Base-by-base conservation (phyloP, 2,113 vertebrate genomes). In the Daphoenositta chrysoptera region DNA sequence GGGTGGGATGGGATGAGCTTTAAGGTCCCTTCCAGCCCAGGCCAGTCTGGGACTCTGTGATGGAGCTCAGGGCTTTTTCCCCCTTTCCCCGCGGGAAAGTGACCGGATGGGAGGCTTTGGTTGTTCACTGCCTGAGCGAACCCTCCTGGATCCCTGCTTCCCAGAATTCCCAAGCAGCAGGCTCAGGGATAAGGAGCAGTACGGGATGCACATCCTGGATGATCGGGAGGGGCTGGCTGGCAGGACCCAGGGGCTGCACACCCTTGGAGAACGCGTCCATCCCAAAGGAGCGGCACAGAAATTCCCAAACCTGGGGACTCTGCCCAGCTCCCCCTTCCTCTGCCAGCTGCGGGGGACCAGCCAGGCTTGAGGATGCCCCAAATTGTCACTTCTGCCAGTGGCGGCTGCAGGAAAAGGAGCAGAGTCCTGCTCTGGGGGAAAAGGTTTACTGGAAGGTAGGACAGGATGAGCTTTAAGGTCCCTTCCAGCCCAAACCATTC, bases 131-230 rank as follows among this genome's bases (percentile, higher is more conserved):
- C 60, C 40, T 1, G 44, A 37, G 50, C 0, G 2, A 57, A 30
- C 8, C 23, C 50, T 45, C 11, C 37, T 0, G 0, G 5, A 14
- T 68, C 83, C 48, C 53, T 9, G 42, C 31, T 50, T 2, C 5
- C 31, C 22, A 0, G 0, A 0, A 9, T 13, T 39, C 40, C 71
- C 61, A 4, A 7, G 44, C 50, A 5, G 50, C 7, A 18, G 44
- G 47, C 11, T 2, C 28, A 7, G 28, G 37, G 60, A 6, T 28
- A 2, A 26, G 72, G 10, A 80, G 3, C 0, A 1, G 5, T 0
- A 0, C 0, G 3, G 61, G 71, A 51, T 18, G 40, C 48, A 19
- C 2, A 0, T 6, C 50, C 23, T 1, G 0, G 54, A 15, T 8
- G 4, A 7, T 1, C 26, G 0, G 39, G 31, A 31, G 8, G 15